These are phyloP conservation scores for Bellardia bayeri DNA, from an alignment of 2,888 invertebrate species.

Conservation along the genomic window DNA sequence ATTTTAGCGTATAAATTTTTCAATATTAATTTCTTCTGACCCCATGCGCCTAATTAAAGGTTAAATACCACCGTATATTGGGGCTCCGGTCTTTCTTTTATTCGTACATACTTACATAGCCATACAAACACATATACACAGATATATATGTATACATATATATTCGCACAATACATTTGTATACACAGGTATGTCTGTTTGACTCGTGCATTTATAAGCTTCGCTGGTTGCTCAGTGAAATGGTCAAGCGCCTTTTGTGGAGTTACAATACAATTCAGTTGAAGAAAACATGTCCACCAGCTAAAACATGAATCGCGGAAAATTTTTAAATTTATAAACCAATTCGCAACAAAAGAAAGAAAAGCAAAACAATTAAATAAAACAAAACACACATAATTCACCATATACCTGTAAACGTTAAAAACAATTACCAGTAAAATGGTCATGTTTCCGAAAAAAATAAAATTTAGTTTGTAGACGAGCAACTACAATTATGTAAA, in stretches of 20 bases:
- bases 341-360: constrained; percentile 24
- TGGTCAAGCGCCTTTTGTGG: constrained; percentile 76
- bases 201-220: constrained; percentile 64
- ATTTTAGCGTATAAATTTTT: too few species aligned
- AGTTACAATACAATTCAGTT: constrained; percentile 77
- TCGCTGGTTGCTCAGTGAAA: constrained; percentile 76
- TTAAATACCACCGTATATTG: constrained; percentile 34
- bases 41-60: too few species aligned
- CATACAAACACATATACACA: constrained; percentile 1
- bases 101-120: constrained; percentile 21
- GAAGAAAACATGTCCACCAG: constrained; percentile 79
- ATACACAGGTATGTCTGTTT: constrained; percentile 42
- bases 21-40: too few species aligned
- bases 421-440: constrained; percentile 1
- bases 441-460: constrained; percentile 20
- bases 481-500: not conserved
- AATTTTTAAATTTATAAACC: constrained; percentile 9
- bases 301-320: constrained; percentile 72
- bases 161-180: not conserved
- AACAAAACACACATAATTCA: not conserved
- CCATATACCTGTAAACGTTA: not conserved
- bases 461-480: constrained; percentile 9
- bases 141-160: not conserved
- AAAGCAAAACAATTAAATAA: constrained; percentile 6
- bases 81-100: constrained; percentile 27